These are phyloP conservation scores for Aplocera efformata DNA, from an alignment of 2,888 invertebrate species.

Conservation along the genomic window DNA sequence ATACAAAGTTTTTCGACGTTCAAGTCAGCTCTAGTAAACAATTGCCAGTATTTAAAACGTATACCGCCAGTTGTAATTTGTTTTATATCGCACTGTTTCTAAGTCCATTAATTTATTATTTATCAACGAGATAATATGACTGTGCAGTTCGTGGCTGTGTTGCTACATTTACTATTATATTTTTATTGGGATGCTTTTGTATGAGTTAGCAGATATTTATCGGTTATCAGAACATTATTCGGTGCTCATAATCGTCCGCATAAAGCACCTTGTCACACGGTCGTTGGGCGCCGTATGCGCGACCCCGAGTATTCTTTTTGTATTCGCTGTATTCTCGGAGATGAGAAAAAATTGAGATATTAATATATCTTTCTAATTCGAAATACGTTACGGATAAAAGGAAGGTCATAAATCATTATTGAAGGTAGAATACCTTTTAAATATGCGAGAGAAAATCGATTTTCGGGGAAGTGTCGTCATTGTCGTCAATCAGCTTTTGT, in stretches of 20 bases:
- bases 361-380: conserved; percentile 80
- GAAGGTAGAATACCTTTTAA: conserved; percentile 63
- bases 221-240: conserved; percentile 79
- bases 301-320: conserved; percentile 74
- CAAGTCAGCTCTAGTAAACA: no score
- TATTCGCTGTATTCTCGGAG: conserved; percentile 73
- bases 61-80: no score
- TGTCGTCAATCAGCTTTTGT: conserved; percentile 57
- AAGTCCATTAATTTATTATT: no score
- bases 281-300: conserved; percentile 77
- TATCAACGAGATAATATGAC: conserved; percentile 72
- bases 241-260: conserved; percentile 78
- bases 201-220: conserved; percentile 81
- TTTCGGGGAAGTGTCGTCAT: conserved; percentile 60
- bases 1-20: no score
- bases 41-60: no score
- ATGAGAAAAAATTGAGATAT: conserved; percentile 80
- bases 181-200: conserved; percentile 80
- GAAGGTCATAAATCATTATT: conserved; percentile 74
- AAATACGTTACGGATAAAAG: conserved; percentile 78
- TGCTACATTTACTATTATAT: conserved; percentile 78
- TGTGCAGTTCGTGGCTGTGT: conserved; percentile 72
- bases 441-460: conserved; percentile 63
- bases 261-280: conserved; percentile 81
- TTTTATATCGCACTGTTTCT: no score